Conservation (phyloP, 2,797 vertebrate genomes). For the Sebastes dallii region DNA sequence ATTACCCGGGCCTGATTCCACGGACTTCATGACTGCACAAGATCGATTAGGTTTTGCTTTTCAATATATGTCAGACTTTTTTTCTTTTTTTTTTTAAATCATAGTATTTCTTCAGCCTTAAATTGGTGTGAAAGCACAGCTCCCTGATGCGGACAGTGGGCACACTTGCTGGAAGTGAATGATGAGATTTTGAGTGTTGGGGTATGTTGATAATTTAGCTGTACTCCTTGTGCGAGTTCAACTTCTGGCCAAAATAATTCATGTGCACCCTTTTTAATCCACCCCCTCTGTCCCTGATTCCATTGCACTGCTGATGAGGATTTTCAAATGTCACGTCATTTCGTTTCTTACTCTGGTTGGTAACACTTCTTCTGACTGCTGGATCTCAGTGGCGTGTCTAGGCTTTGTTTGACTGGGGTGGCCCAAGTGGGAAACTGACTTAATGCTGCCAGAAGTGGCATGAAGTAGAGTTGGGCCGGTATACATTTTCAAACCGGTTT, state of each 20-base stretch:
- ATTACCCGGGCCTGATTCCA: slow-evolving; percentile 47
- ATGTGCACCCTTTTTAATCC: slow-evolving; percentile 11
- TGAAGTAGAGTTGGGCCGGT: not conserved
- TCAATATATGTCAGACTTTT: not conserved
- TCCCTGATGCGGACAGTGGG: not conserved
- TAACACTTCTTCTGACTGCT: not conserved
- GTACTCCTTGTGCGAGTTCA: not conserved
- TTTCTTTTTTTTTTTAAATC: not conserved
- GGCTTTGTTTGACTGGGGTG: not conserved
- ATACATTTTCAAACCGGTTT: not conserved
- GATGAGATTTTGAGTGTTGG: not conserved
- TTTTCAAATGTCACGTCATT: slow-evolving; percentile 30
- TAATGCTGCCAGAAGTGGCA: not conserved
- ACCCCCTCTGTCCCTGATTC: slow-evolving; percentile 13
- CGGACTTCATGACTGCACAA: slow-evolving; percentile 31
- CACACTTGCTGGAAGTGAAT: not conserved
- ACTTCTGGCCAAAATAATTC: slow-evolving; percentile 5
- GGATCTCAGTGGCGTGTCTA: not conserved
- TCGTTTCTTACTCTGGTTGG: not conserved
- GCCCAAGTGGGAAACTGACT: not conserved
- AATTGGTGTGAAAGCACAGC: not conserved
- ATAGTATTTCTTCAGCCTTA: not conserved
- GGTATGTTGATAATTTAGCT: not conserved
- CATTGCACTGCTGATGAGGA: slow-evolving; percentile 18
- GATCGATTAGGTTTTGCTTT: slow-evolving; percentile 25